These are phyloP conservation scores for Sphaeridia pumilis DNA, from an alignment of 2,888 invertebrate genomes.

Conservation along the genomic window DNA sequence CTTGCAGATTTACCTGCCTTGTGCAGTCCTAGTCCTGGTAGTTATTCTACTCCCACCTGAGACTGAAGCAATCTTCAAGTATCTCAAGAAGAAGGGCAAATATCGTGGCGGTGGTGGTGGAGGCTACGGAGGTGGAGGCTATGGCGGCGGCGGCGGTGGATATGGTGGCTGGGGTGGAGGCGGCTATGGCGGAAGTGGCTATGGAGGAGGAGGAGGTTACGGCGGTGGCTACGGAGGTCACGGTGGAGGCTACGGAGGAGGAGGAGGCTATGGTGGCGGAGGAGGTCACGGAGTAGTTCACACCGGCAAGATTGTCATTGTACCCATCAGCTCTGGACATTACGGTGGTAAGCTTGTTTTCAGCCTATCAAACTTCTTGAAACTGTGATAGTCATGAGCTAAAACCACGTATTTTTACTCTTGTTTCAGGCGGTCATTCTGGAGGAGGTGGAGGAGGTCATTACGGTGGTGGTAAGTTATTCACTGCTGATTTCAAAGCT, in stretches of 20 bases:
- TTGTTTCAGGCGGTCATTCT: background rate
- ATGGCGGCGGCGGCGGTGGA: background rate
- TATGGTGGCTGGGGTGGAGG: background rate
- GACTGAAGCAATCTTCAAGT: background rate
- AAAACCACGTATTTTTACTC: no score
- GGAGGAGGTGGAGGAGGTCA: background rate
- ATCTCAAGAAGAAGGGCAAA: background rate
- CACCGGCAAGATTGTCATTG: background rate
- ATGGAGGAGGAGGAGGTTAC: background rate
- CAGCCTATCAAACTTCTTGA: no score
- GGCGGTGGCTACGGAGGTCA: background rate
- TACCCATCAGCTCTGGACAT: background rate
- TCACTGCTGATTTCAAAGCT: background rate
- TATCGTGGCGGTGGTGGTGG: background rate
- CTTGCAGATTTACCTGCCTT: background rate
- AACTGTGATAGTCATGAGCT: no score
- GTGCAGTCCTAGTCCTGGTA: background rate
- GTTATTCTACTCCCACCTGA: background rate
- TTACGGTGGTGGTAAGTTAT: background rate
- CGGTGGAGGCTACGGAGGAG: background rate
- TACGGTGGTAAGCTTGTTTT: background rate
- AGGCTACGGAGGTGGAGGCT: background rate
- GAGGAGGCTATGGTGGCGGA: slow-evolving; percentile 1
- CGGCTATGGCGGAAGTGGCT: background rate
- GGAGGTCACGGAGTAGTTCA: background rate